Evolutionary conservation across 1,140 invertebrate genomes (phyloP).

Genomic region (Zeugodacus cucurbitae): DNA sequence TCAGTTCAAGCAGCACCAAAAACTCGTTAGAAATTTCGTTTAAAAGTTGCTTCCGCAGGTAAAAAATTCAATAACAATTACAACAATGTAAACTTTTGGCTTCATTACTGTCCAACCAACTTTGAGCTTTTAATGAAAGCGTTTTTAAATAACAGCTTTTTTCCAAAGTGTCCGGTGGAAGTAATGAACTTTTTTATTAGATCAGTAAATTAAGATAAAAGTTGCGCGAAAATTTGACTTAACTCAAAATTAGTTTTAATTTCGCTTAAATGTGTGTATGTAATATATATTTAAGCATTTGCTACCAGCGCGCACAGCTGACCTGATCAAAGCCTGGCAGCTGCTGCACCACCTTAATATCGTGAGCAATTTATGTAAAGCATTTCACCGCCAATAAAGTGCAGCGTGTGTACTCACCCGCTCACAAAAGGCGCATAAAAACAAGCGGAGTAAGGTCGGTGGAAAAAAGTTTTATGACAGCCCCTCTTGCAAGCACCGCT

Average conservation of each 20-base stretch:
- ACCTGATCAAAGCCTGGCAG: not conserved
- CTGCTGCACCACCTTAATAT: not conserved
- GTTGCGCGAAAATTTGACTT: not conserved
- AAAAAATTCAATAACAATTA: not conserved
- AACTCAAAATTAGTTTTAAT: not conserved
- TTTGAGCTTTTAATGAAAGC: not conserved
- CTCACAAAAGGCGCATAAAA: not conserved
- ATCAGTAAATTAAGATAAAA: not conserved
- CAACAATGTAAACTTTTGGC: not conserved
- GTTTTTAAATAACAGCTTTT: no score
- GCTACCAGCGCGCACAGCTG: not conserved
- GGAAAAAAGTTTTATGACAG: not conserved
- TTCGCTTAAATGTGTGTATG: not conserved
- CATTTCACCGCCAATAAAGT: constrained; percentile 6
- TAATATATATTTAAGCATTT: not conserved
- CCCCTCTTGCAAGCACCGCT: not conserved
- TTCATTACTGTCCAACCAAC: not conserved
- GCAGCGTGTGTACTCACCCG: not conserved
- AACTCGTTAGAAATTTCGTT: not conserved
- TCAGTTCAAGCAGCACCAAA: not conserved
- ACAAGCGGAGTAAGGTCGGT: not conserved
- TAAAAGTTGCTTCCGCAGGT: not conserved
- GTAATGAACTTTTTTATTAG: not conserved
- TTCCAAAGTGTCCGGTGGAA: not conserved
- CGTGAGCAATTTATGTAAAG: not conserved